Base-by-base conservation (phyloP, 2,113 vertebrate species). In the Mustela nigripes region DNA sequence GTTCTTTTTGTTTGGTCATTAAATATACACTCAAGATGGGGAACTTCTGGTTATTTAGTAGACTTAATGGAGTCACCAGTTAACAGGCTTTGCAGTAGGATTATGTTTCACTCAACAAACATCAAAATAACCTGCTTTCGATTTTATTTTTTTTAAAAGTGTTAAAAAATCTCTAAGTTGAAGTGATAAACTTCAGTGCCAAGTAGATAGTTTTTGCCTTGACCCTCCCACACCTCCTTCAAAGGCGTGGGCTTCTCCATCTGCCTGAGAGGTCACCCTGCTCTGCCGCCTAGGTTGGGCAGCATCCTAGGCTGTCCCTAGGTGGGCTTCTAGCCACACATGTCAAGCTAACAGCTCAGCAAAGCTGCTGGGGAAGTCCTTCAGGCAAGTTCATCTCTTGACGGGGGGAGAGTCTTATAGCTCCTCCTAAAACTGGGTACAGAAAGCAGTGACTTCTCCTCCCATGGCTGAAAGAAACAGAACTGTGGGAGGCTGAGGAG, bases 41-140 rank as follows among this genome's bases (percentile, higher is more conserved):
- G 11, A 93, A 53, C 0, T 86, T 90, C 18, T 42, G 45, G 42
- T 80, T 45, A 84, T 76, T 87, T 78, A 74, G 36, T 19, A 88
- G 97, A 93, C 91, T 92, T 45, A 91, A 67, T 42, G 21, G 67
- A 89, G 42, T 93, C 31, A 71, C 12, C 28, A 89, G 39, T 82
- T 39, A 87, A 85, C 2, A 86, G 14, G 5, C 11, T 96, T 71
- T 85, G 76, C 26, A 79, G 36, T 82, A 48, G 12, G 84, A 31
- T 69, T 45, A 24, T 60, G 92, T 90, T 58, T 87, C 86, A 19
- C 11, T 85, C 67, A 74, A 18, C 16, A 85, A 91, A 80, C 50
- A 91, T 92, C 26, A 69, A 65, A 85, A 89, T 74, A 85, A 45
- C 39, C 1, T 78, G 63, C 58, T 45, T 58, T 89, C 19, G 12